Evolutionary conservation across 2,888 invertebrate genomes (phyloP).

Genomic region (Erebia aethiops): DNA sequence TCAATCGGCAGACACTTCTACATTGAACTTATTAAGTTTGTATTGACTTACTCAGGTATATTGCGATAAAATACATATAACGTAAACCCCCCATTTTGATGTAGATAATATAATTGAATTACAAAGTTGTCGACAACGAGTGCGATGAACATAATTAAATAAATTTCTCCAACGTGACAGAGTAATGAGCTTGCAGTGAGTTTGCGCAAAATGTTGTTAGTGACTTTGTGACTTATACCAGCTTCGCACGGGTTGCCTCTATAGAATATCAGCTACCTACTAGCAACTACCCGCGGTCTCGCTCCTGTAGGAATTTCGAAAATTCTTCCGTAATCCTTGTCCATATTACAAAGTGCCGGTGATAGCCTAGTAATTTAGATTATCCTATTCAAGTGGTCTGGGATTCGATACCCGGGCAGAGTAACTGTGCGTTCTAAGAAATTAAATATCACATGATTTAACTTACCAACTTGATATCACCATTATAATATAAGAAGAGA

Average conservation of each 20-base stretch:
- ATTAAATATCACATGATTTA: background rate
- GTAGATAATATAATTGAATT: slow-evolving; percentile 7
- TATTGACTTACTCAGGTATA: no score
- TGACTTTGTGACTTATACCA: slow-evolving; percentile 14
- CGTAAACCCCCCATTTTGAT: background rate
- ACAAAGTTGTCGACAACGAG: slow-evolving; percentile 16
- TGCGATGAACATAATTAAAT: slow-evolving; percentile 71
- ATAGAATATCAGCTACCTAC: background rate
- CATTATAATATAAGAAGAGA: slow-evolving; percentile 67
- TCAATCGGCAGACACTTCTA: no score
- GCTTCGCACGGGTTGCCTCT: background rate
- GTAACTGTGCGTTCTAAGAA: no score
- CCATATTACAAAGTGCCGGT: no score
- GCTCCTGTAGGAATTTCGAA: no score
- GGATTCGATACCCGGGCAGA: no score
- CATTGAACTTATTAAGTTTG: no score
- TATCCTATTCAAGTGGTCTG: no score
- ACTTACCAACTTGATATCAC: slow-evolving; percentile 54
- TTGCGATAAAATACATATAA: background rate
- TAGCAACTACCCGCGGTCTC: no score
- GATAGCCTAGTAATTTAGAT: no score
- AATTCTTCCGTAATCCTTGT: no score
- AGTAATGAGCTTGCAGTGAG: slow-evolving; percentile 67
- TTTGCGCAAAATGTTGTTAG: slow-evolving; percentile 35
- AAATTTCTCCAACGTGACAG: slow-evolving; percentile 74